Evolutionary conservation across 2,888 invertebrate genomes (phyloP).

Genomic region (Monochamus alternatus): DNA sequence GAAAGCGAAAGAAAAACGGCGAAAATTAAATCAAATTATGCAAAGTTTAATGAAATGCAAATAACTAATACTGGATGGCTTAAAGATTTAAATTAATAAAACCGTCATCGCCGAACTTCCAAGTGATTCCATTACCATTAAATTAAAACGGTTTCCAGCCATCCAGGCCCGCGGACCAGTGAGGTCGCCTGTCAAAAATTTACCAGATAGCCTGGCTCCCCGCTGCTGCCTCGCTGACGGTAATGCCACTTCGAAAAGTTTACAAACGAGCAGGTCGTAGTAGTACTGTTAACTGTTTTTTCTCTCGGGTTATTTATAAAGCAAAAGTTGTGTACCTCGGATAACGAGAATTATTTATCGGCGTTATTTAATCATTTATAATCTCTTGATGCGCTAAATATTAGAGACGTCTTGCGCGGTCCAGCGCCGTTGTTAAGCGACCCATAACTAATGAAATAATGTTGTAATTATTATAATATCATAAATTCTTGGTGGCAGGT

Average conservation of each 20-base stretch:
- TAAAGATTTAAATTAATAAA: slow-evolving; percentile 32
- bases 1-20: too few species aligned
- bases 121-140: slow-evolving; percentile 32
- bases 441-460: slow-evolving; percentile 9
- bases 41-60: neutral
- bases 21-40: slow-evolving; percentile 3
- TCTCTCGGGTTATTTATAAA: slow-evolving; percentile 19
- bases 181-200: slow-evolving; percentile 35
- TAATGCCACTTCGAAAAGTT: slow-evolving; percentile 14
- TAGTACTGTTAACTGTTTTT: slow-evolving; percentile 30
- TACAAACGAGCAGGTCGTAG: slow-evolving; percentile 18
- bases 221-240: slow-evolving; percentile 25
- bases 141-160: slow-evolving; percentile 24
- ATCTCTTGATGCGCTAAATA: slow-evolving; percentile 4
- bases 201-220: slow-evolving; percentile 29
- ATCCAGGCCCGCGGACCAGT: slow-evolving; percentile 11
- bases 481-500: neutral
- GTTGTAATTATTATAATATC: neutral
- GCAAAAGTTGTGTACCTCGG: slow-evolving; percentile 16
- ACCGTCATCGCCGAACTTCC: slow-evolving; percentile 28
- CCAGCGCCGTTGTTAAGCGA: slow-evolving; percentile 2
- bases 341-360: slow-evolving; percentile 29
- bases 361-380: slow-evolving; percentile 25
- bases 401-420: slow-evolving; percentile 14
- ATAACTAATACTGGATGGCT: slow-evolving; percentile 12